Percentiles rank a stretch among this genome's conserved stretches.
Evolutionary conservation across 2,797 vertebrate species (phyloP).

Genomic region (Gymnocypris eckloni): DNA sequence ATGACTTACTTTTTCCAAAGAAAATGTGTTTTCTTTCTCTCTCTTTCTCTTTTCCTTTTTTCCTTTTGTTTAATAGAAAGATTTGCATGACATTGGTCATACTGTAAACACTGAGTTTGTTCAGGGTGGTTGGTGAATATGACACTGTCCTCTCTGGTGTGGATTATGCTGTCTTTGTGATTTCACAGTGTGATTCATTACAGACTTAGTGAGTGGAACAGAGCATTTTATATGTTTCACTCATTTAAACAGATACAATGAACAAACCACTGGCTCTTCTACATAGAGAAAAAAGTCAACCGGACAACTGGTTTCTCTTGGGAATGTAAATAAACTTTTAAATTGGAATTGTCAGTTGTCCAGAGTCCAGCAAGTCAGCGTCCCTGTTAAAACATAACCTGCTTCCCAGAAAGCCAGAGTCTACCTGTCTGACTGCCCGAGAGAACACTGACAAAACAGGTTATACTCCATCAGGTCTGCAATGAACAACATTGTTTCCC

Average conservation of each 20-base stretch:
- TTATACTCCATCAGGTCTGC: slow-evolving; percentile 10
- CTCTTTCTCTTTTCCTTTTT: not conserved
- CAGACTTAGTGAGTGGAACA: slow-evolving; percentile 15
- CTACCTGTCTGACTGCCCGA: slow-evolving; percentile 36
- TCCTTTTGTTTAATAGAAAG: slow-evolving; percentile 45
- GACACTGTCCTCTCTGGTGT: slow-evolving; percentile 69
- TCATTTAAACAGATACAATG: not conserved
- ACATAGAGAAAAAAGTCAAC: not conserved
- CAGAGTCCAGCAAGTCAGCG: slow-evolving; percentile 30
- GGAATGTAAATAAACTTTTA: slow-evolving; percentile 24
- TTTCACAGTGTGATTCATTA: slow-evolving; percentile 49
- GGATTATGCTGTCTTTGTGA: slow-evolving; percentile 70
- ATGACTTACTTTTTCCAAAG: not conserved
- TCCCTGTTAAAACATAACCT: slow-evolving; percentile 24
- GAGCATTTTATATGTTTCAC: not conserved
- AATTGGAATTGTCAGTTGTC: slow-evolving; percentile 16
- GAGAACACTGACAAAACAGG: slow-evolving; percentile 19
- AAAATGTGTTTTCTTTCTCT: not conserved
- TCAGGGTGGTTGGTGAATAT: slow-evolving; percentile 65
- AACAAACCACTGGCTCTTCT: not conserved
- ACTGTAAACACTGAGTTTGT: slow-evolving; percentile 70
- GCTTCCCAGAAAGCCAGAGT: slow-evolving; percentile 37
- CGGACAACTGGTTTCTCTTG: not conserved
- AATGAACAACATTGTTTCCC: not conserved
- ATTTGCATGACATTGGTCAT: slow-evolving; percentile 68